Percentiles rank a stretch among this genome's conserved stretches.
phyloP scores from a whole-genome alignment of 2,113 vertebrate species.

The Alaudala cheleensis region DNA sequence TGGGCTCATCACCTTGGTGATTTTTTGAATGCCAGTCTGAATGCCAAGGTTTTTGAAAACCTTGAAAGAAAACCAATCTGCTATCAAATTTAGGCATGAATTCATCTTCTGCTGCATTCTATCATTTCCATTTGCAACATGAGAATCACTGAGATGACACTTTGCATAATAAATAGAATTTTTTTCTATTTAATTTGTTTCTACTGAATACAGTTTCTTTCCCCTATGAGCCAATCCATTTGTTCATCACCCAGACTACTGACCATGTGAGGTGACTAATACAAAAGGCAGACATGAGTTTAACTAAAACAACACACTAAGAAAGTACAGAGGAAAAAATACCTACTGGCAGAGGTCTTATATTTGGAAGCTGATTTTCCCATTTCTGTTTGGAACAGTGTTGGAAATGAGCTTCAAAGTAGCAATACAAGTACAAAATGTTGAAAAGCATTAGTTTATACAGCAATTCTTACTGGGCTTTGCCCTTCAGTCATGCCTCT shows the following conservation, averaged over 20 bases:
- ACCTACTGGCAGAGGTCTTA: not conserved
- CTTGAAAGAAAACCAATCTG: not conserved
- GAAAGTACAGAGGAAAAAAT: not conserved
- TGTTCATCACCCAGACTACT: not conserved
- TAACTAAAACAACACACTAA: not conserved
- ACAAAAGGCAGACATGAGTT: not conserved
- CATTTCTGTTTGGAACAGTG: not conserved
- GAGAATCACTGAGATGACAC: not conserved
- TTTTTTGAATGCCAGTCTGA: not conserved
- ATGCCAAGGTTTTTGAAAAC: not conserved
- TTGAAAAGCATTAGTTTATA: constrained; percentile 54
- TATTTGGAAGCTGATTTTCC: constrained; percentile 15
- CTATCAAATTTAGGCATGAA: not conserved
- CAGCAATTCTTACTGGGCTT: constrained; percentile 47
- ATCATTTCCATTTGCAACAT: not conserved
- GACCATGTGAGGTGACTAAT: not conserved
- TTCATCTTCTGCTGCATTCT: not conserved
- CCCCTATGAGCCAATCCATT: not conserved
- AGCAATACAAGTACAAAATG: constrained; percentile 8
- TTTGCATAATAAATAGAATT: not conserved
- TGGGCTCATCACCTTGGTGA: not conserved
- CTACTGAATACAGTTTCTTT: not conserved
- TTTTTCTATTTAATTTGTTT: not conserved
- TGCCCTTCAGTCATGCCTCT: constrained; percentile 65
- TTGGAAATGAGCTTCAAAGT: constrained; percentile 45